Conservation (phyloP, 2,888 invertebrate genomes). For the Tetropium fuscum region DNA sequence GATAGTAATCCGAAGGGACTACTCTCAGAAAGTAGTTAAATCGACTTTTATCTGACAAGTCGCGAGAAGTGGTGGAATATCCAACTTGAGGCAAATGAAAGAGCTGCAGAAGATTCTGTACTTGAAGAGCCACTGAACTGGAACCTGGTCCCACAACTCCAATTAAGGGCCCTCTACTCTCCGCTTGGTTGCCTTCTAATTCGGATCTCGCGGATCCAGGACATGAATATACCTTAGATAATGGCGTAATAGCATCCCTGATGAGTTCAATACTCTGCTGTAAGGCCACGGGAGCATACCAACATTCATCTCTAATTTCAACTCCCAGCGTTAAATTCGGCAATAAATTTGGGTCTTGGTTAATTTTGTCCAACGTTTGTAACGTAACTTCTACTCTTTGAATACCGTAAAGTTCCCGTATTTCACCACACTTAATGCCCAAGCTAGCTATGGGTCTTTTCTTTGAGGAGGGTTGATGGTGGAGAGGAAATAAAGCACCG, state of each 20-base stretch:
- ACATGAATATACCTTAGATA: conserved; percentile 47
- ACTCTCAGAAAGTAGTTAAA: conserved; percentile 84
- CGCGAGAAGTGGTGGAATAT: conserved; percentile 82
- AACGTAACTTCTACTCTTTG: conserved; percentile 77
- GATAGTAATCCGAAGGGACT: conserved; percentile 82
- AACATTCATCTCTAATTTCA: conserved; percentile 84
- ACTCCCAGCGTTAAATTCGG: conserved; percentile 72
- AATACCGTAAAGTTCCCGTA: conserved; percentile 77
- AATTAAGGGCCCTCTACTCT: conserved; percentile 67
- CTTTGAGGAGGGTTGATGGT: conserved; percentile 64
- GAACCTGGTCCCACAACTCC: conserved; percentile 83
- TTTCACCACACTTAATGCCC: conserved; percentile 63
- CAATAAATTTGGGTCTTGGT: conserved; percentile 70
- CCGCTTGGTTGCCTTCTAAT: conserved; percentile 19
- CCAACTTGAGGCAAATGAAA: conserved; percentile 77
- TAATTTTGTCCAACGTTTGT: conserved; percentile 74
- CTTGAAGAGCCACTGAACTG: conserved; percentile 76
- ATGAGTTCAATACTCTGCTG: conserved; percentile 83
- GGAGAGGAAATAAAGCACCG: conserved; percentile 70
- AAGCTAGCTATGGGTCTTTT: conserved; percentile 53
- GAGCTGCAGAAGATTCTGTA: conserved; percentile 82
- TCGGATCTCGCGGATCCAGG: conserved; percentile 16
- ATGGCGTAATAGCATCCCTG: conserved; percentile 73
- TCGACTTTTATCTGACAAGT: conserved; percentile 79
- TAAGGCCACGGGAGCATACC: conserved; percentile 84